phyloP scores from a whole-genome alignment of 2,113 vertebrate genomes.

The Lamprologus lemairii region DNA sequence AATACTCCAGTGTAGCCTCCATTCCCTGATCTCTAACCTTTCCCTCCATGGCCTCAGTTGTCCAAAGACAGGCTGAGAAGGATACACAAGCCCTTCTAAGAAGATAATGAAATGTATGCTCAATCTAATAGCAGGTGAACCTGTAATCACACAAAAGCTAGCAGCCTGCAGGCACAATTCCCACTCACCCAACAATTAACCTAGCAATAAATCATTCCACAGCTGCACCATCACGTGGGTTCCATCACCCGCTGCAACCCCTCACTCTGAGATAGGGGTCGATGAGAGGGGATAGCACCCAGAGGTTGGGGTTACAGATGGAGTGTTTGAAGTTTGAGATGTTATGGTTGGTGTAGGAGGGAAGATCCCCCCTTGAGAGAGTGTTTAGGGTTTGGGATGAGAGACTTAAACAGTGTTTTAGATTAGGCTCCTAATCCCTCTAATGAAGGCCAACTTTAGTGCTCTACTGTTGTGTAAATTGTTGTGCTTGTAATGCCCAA shows the following conservation, averaged over 20 bases:
- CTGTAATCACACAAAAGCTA: constrained; percentile 35
- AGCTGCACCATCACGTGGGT: constrained; percentile 57
- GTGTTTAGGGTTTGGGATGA: constrained; percentile 51
- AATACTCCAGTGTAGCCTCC: neutral
- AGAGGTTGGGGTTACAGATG: constrained; percentile 59
- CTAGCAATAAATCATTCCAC: constrained; percentile 51
- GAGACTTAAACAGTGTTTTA: constrained; percentile 50
- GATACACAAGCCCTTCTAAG: constrained; percentile 6
- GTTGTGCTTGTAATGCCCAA: constrained; percentile 13
- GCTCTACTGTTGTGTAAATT: constrained; percentile 55
- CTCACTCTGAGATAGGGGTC: constrained; percentile 25
- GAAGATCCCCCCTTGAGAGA: constrained; percentile 24
- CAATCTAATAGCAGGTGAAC: constrained; percentile 48
- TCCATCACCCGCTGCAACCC: constrained; percentile 22
- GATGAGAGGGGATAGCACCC: constrained; percentile 32
- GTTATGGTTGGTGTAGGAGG: constrained; percentile 40
- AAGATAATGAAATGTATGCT: constrained; percentile 42
- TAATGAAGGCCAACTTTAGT: constrained; percentile 55
- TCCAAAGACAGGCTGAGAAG: neutral
- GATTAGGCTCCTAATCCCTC: constrained; percentile 57
- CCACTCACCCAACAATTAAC: constrained; percentile 52
- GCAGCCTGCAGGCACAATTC: constrained; percentile 30
- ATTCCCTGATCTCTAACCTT: neutral
- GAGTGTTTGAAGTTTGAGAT: constrained; percentile 61
- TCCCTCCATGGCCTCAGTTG: neutral